A percentile compares a stretch with the other conserved stretches of the same genome.
These are phyloP conservation scores for human DNA, from an alignment of 2,113 vertebrate species.

Conservation along the genomic window GRCh38 chr7:97744001-97744500, in stretches of 20 bases:
- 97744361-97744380: background rate
- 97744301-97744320: background rate
- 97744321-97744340: background rate
- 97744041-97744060: no score
- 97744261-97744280: background rate
- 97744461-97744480: background rate
- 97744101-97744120: background rate
- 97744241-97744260: background rate
- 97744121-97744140: background rate
- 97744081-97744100: background rate
- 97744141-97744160: background rate
- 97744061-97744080: no score
- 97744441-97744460: background rate
- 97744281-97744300: background rate
- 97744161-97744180: background rate
- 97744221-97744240: background rate
- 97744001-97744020: no score
- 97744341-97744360: background rate
- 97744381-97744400: background rate
- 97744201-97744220: background rate
- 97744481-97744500: background rate
- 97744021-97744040: no score
- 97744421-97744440: background rate
- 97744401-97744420: background rate
- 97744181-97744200: background rate